Conservation (phyloP, 2,888 invertebrate species). For the Lissonota sp. region DNA sequence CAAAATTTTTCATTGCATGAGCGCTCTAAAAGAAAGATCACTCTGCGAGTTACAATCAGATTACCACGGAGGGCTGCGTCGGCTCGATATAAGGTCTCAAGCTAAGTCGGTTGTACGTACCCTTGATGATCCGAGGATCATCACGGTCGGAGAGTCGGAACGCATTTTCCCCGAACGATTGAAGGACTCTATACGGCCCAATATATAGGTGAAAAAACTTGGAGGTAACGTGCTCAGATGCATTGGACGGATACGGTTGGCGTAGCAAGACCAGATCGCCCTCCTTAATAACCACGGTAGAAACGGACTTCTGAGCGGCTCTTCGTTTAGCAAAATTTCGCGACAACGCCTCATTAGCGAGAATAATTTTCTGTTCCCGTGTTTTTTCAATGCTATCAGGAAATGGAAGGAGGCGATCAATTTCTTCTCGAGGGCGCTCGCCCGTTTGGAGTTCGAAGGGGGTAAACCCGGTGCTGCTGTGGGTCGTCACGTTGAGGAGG, state of each 20-base stretch:
- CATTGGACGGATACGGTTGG: slow-evolving; percentile 19
- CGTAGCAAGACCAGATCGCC: slow-evolving; percentile 26
- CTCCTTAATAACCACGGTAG: not conserved
- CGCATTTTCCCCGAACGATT: not conserved
- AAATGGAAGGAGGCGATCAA: slow-evolving; percentile 12
- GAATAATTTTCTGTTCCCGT: not conserved
- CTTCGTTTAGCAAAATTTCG: not conserved
- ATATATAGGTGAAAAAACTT: slow-evolving; percentile 41
- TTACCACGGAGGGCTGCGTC: no score
- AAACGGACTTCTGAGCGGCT: not conserved
- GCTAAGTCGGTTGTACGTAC: not conserved
- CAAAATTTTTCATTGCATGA: no score
- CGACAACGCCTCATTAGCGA: not conserved
- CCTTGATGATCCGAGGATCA: not conserved
- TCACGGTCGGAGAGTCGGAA: not conserved
- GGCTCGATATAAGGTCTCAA: not conserved
- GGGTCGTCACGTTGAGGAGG: slow-evolving; percentile 25
- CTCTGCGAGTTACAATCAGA: no score
- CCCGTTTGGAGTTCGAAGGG: slow-evolving; percentile 39
- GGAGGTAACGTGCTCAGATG: not conserved
- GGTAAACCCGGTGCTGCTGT: slow-evolving; percentile 20
- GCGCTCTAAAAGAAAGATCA: no score
- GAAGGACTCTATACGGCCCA: not conserved
- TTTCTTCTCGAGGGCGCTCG: not conserved
- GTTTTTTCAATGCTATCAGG: not conserved